Evolutionary conservation across 1,140 invertebrate genomes (phyloP).

Genomic region (Drosophila trapezifrons): DNA sequence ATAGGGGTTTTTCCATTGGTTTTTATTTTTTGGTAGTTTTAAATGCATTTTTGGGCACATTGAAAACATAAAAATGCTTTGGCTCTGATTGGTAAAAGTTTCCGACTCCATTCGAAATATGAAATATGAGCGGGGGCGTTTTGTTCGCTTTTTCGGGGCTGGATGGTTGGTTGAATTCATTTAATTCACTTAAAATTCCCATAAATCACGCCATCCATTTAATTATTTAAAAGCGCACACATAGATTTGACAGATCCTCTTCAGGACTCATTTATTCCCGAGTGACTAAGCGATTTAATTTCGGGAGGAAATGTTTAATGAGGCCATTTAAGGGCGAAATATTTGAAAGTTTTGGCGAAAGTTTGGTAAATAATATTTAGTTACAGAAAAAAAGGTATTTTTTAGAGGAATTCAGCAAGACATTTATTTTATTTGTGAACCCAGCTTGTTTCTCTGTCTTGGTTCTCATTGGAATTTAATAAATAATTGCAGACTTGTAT

Average conservation of each 20-base stretch:
- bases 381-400: too few species aligned
- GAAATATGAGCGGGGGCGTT: slow-evolving; percentile 38
- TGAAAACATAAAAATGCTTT: slow-evolving; percentile 61
- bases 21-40: slow-evolving; percentile 40
- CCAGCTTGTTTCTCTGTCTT: too few species aligned
- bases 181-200: slow-evolving; percentile 35
- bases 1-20: slow-evolving; percentile 1
- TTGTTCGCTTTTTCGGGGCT: background rate
- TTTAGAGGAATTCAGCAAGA: too few species aligned
- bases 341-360: too few species aligned
- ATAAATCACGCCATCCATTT: slow-evolving; percentile 41
- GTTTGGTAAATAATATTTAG: too few species aligned
- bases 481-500: too few species aligned
- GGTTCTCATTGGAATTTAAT: too few species aligned
- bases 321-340: too few species aligned
- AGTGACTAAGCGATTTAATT: slow-evolving; percentile 16
- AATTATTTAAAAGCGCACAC: slow-evolving; percentile 23
- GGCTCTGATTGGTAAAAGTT: slow-evolving; percentile 57
- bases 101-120: slow-evolving; percentile 52
- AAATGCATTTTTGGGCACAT: slow-evolving; percentile 72
- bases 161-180: slow-evolving; percentile 12
- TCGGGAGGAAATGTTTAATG: background rate
- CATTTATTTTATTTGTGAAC: too few species aligned
- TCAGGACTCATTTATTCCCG: slow-evolving; percentile 22
- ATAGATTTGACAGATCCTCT: slow-evolving; percentile 15